Base-by-base conservation (phyloP, 2,888 invertebrate genomes). In the Pristionchus entomophagus region DNA sequence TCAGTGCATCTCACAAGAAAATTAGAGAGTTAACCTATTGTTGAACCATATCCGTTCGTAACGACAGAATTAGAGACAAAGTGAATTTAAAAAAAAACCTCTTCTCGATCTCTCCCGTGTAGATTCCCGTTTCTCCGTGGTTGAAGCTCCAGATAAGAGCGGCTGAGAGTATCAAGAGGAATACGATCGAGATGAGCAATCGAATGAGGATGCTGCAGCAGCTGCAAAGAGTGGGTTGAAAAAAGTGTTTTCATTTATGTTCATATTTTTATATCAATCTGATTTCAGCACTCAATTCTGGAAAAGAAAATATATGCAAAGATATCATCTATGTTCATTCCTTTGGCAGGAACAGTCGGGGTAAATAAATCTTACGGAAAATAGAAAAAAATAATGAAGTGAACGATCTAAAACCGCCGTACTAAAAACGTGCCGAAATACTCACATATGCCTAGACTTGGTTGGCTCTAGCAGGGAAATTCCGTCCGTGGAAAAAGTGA, bases 71-170 rank as follows among this genome's bases (percentile, higher is more conserved):
- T 8, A 6, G 6, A 22, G 6, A 35, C 29, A 29, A 69, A 35
- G 4, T 19, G 6, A 6, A 10, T 69, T 69, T 19, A 29, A 69
- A 29, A 19, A 69, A 69, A 69, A 35, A 73, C 73, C 73, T 73
- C 26, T 73, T 73, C 41, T 73, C 73, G 26, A 73, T 73, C 45
- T 73, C 41, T 73, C 73, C 73, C n/a, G 38, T 73, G 45, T 73
- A 73, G 3, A 45, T 26, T 14, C 73, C 73, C 4, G n/a, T 12
- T 26, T 41, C 41, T 17, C 82, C 82, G 2, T 41, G 12, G 38
- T 19, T 41, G 59, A 82, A 82, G 26, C 38, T 41, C 82, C 82
- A 82, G 10, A 82, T 29, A 26, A 82, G 82, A 12, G 59, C 59
- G 5, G 56, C 82, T 8, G 82, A 82, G n/a, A 82, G 82, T 19